A percentile compares a stretch with the other conserved stretches of the same genome.
Conservation (phyloP, 64 coral and sea anemone genomes). For the Porites lutea region DNA sequence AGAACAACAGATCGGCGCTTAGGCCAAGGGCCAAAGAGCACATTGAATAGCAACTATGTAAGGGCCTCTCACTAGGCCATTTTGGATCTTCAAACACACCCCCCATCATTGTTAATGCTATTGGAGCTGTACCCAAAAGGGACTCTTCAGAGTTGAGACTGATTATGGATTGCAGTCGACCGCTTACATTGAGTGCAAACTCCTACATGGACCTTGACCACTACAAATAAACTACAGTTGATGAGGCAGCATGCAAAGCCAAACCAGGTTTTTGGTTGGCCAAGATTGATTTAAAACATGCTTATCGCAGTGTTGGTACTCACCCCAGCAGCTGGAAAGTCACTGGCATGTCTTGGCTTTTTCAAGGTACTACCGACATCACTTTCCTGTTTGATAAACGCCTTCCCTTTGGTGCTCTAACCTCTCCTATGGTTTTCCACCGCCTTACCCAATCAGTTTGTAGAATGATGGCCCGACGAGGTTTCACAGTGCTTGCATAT, state of each 20-base stretch:
- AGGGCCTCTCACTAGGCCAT: conserved; percentile 16
- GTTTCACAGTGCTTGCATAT: conserved; percentile 41
- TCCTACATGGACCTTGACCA: not conserved
- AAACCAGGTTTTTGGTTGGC: conserved; percentile 27
- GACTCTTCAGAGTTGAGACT: conserved; percentile 10
- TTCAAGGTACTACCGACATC: conserved; percentile 22
- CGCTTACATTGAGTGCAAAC: not conserved
- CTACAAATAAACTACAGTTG: not conserved
- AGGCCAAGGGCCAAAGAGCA: not conserved
- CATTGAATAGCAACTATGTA: not conserved
- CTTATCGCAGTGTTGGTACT: conserved; percentile 51
- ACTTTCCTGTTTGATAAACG: conserved; percentile 67
- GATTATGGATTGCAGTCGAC: conserved; percentile 42
- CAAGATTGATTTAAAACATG: conserved; percentile 56
- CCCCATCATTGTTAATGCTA: conserved; percentile 32
- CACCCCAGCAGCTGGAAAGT: conserved; percentile 48
- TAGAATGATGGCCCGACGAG: conserved; percentile 51
- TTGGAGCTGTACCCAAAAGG: conserved; percentile 46
- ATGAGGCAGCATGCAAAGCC: conserved; percentile 14
- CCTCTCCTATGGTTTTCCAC: conserved; percentile 56
- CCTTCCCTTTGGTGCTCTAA: conserved; percentile 66
- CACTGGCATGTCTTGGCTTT: conserved; percentile 59
- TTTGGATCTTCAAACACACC: not conserved
- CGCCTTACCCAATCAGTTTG: conserved; percentile 69
- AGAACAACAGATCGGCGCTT: conserved; percentile 38